Percentiles rank a stretch among this genome's conserved stretches.
These are phyloP conservation scores for Oreochromis aureus DNA, from an alignment of 2,113 vertebrate genomes.

Conservation along the genomic window DNA sequence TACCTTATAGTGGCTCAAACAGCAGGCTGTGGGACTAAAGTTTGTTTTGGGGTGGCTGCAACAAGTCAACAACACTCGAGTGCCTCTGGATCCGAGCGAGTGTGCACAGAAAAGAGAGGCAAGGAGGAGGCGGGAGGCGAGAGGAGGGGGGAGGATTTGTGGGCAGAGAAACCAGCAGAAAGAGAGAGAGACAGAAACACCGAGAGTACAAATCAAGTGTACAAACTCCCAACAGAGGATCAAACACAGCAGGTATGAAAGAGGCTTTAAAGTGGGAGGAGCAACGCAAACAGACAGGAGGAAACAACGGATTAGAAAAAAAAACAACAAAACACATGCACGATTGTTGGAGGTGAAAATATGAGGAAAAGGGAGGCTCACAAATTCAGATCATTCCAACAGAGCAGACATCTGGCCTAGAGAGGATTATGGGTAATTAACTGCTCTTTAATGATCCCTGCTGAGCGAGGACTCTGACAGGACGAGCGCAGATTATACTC, in stretches of 20 bases:
- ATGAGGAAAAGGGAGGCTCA: neutral
- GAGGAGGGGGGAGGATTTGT: neutral
- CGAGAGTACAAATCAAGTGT: neutral
- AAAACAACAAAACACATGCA: neutral
- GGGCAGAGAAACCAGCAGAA: conserved; percentile 4
- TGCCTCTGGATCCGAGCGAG: conserved; percentile 6
- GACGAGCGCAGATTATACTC: conserved; percentile 1
- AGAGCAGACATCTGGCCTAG: conserved; percentile 51
- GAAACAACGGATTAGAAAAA: neutral
- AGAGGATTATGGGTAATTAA: conserved; percentile 62
- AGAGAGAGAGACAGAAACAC: neutral
- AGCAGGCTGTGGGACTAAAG: neutral
- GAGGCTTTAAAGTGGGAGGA: neutral
- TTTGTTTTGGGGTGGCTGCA: neutral
- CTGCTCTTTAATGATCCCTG: conserved; percentile 42
- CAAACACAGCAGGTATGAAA: neutral
- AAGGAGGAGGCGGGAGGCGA: neutral
- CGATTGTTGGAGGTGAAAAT: neutral
- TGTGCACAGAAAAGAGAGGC: neutral
- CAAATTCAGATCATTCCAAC: conserved; percentile 3
- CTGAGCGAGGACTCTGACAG: conserved; percentile 11
- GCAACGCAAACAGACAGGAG: neutral
- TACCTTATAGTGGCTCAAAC: conserved; percentile 21
- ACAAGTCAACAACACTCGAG: conserved; percentile 1
- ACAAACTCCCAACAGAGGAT: neutral